phyloP scores from a whole-genome alignment of 2,888 invertebrate species.

The Cremastinae sp. region DNA sequence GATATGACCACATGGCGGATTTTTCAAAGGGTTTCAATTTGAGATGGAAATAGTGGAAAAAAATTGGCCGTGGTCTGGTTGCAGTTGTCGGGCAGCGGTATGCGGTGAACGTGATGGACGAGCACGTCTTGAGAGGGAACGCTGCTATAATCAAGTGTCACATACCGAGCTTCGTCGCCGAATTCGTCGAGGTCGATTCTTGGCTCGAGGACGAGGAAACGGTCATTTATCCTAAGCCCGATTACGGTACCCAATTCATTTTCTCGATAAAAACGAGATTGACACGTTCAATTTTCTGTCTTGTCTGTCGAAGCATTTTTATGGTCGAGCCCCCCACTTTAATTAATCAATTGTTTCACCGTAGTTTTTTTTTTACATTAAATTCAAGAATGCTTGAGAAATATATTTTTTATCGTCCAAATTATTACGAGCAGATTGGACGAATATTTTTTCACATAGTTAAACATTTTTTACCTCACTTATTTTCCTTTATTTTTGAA shows the following conservation, averaged over 20 bases:
- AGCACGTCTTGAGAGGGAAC: conserved; percentile 94
- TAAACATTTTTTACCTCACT: too few species aligned
- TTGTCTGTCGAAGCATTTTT: too few species aligned
- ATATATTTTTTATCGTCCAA: conserved; percentile 3
- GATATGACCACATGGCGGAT: conserved; percentile 24
- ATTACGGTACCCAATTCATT: conserved; percentile 79
- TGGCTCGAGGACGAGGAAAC: conserved; percentile 91
- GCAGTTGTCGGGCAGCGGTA: conserved; percentile 95
- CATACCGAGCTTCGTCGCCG: conserved; percentile 95
- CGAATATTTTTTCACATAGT: too few species aligned
- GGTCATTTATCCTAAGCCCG: conserved; percentile 83
- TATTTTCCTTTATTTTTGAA: too few species aligned
- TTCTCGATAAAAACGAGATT: conserved; percentile 31
- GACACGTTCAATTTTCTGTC: conserved; percentile 38
- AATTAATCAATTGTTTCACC: neutral
- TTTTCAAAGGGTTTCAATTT: conserved; percentile 7
- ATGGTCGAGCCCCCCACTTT: neutral
- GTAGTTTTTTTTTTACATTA: conserved; percentile 25
- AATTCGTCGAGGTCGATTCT: conserved; percentile 91
- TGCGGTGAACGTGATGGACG: conserved; percentile 95
- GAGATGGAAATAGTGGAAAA: conserved; percentile 36
- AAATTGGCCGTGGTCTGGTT: conserved; percentile 80
- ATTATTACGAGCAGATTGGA: too few species aligned
- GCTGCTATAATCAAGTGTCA: conserved; percentile 96
- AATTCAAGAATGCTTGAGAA: conserved; percentile 13